Evolutionary conservation across 2,888 invertebrate species (phyloP).

Genomic region (Cosmia pyralina): DNA sequence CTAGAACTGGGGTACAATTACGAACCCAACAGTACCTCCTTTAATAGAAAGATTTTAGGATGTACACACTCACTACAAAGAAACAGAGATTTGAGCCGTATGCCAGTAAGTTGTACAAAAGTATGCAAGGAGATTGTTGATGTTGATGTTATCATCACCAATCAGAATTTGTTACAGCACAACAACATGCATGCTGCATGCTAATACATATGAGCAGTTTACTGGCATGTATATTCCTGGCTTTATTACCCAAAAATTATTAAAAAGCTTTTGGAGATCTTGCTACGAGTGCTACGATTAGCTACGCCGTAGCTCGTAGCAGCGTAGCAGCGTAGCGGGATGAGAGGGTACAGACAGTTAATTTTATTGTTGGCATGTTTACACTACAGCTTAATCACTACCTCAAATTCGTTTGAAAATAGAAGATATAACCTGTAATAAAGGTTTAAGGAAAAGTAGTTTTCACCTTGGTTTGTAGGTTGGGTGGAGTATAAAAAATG

Average conservation of each 20-base stretch:
- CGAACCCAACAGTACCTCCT: not conserved
- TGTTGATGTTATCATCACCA: not conserved
- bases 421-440: too few relatives aligned
- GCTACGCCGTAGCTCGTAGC: slow-evolving; percentile 12
- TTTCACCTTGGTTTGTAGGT: too few relatives aligned
- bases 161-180: too few relatives aligned
- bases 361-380: not conserved
- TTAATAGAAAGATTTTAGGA: not conserved
- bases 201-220: too few relatives aligned
- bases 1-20: not conserved
- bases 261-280: not conserved
- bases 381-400: rapidly evolving
- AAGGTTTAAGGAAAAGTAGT: too few relatives aligned
- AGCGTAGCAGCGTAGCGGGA: not conserved
- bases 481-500: too few relatives aligned
- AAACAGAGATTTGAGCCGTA: too few relatives aligned
- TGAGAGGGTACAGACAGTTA: not conserved
- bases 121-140: not conserved
- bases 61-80: not conserved
- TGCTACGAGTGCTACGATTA: slow-evolving; percentile 9
- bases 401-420: too few relatives aligned
- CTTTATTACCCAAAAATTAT: not conserved
- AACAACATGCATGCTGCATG: too few relatives aligned
- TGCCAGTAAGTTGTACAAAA: too few relatives aligned
- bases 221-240: not conserved